Percentiles rank a stretch among this genome's conserved stretches.
These are phyloP conservation scores for Thalassoma bifasciatum DNA, from an alignment of 2,113 vertebrate species.

Conservation along the genomic window DNA sequence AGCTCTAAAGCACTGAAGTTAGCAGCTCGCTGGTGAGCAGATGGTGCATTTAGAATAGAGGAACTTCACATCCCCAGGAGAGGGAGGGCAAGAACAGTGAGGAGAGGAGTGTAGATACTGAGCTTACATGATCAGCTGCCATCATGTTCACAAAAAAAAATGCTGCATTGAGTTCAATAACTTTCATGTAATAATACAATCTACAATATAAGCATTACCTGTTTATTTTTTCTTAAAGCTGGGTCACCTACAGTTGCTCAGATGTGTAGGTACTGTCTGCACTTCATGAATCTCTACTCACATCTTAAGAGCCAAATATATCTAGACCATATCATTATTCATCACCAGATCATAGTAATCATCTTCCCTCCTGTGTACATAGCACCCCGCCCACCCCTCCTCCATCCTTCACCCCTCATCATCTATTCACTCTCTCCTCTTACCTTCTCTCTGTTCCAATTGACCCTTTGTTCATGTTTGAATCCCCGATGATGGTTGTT, in stretches of 20 bases:
- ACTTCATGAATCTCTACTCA: slow-evolving; percentile 6
- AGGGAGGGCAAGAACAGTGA: no score
- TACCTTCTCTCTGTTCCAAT: slow-evolving; percentile 41
- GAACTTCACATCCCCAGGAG: no score
- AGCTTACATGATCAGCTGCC: no score
- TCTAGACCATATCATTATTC: slow-evolving; percentile 55
- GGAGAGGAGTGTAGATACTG: no score
- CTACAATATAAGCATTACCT: background rate
- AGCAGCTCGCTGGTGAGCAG: no score
- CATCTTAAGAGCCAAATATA: slow-evolving; percentile 37
- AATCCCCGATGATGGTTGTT: slow-evolving; percentile 52
- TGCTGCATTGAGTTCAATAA: no score
- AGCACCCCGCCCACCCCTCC: slow-evolving; percentile 32
- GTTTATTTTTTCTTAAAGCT: background rate
- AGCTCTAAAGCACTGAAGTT: no score
- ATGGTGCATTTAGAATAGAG: no score
- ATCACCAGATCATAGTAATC: slow-evolving; percentile 54
- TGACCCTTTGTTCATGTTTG: slow-evolving; percentile 59
- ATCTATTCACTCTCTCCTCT: slow-evolving; percentile 9
- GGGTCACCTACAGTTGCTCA: slow-evolving; percentile 7
- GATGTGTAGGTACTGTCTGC: slow-evolving; percentile 28
- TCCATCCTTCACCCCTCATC: slow-evolving; percentile 41
- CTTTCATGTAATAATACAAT: background rate
- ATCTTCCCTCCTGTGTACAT: slow-evolving; percentile 49
- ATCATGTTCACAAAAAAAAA: no score